Evolutionary conservation across 2,113 vertebrate genomes (phyloP).

Genomic region (Cathartes aura): DNA sequence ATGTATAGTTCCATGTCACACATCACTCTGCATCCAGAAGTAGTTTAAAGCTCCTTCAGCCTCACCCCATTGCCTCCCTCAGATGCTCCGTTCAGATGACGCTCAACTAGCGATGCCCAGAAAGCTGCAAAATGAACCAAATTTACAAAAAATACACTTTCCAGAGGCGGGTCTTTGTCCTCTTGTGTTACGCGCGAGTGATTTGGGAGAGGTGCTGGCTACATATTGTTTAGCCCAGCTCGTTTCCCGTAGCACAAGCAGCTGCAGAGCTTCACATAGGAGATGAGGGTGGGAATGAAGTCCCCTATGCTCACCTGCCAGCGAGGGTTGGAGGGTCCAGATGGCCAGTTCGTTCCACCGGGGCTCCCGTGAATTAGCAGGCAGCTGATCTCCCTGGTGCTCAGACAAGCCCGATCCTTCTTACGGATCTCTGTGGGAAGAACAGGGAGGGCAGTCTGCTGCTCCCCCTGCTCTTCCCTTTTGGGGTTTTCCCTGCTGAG

Average conservation of each 20-base stretch:
- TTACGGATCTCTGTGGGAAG: not conserved
- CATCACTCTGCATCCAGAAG: not conserved
- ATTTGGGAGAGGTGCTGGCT: not conserved
- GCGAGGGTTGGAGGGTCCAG: not conserved
- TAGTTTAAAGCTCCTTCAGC: not conserved
- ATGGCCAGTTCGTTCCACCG: not conserved
- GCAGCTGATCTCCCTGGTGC: not conserved
- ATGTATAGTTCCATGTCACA: rapidly evolving
- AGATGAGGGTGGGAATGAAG: not conserved
- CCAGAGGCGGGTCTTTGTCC: not conserved
- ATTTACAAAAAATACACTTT: not conserved
- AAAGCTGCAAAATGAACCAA: not conserved
- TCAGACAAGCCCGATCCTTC: not conserved
- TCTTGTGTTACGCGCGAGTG: not conserved
- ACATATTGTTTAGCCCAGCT: not conserved
- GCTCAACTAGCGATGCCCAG: not conserved
- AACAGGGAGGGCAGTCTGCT: not conserved
- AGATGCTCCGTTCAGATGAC: not conserved
- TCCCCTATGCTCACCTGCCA: not conserved
- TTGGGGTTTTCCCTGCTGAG: not conserved
- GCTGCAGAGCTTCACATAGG: not conserved
- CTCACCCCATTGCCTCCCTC: not conserved
- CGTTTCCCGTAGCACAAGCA: not conserved
- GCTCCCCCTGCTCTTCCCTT: not conserved
- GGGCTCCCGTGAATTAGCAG: not conserved